Percentiles rank a stretch among this genome's conserved stretches.
Evolutionary conservation across 2,888 invertebrate species (phyloP).

Genomic region (Heliconius erato): DNA sequence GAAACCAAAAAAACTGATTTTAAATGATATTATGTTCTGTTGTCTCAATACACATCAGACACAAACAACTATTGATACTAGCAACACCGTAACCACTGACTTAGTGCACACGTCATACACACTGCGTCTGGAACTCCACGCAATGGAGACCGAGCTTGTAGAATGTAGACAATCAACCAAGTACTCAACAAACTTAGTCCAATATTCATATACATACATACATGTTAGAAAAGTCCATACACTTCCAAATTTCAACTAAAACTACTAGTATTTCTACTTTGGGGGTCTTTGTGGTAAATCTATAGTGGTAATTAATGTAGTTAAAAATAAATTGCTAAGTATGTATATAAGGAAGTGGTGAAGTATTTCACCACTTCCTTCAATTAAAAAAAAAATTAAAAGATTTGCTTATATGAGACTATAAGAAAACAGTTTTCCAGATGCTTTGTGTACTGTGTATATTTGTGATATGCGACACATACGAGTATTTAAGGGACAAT

Average conservation of each 20-base stretch:
- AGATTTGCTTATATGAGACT: no score
- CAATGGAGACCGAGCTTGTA: slow-evolving; percentile 3
- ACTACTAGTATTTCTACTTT: background rate
- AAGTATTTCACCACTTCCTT: no score
- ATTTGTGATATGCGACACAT: no score
- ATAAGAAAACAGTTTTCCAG: no score
- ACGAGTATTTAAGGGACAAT: no score
- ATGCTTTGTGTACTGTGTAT: no score
- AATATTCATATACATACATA: background rate
- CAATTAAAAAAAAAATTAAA: no score
- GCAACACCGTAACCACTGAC: background rate
- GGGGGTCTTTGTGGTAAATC: no score
- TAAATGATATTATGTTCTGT: background rate
- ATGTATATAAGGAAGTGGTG: no score
- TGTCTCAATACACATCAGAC: background rate
- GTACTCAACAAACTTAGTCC: background rate
- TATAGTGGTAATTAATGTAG: no score
- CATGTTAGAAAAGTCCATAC: background rate
- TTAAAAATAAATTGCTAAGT: no score
- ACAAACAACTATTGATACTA: background rate
- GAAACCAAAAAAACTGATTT: background rate
- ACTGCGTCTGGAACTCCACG: background rate
- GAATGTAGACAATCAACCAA: background rate
- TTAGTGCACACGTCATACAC: slow-evolving; percentile 4
- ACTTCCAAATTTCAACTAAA: background rate